Percentiles rank a stretch among this genome's conserved stretches.
Conservation (phyloP, 2,113 vertebrate species). For the Grus americana region DNA sequence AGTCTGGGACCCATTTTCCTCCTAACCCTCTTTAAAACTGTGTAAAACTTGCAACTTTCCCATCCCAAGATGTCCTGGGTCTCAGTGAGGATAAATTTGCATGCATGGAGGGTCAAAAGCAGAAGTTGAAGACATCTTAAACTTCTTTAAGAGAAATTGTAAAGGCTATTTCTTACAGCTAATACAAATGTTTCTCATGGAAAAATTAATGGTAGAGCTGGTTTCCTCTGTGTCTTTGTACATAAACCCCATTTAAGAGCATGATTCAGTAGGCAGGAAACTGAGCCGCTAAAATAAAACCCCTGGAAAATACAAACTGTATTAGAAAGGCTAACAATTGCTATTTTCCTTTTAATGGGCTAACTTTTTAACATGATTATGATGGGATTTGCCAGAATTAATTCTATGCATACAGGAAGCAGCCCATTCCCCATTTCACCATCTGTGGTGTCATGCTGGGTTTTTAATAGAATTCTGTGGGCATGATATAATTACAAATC, state of each 20-base stretch:
- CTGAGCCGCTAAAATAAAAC: constrained; percentile 40
- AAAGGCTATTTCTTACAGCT: neutral
- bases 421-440: constrained; percentile 36
- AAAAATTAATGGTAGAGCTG: neutral
- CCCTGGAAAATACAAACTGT: neutral
- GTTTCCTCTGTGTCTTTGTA: constrained; percentile 29
- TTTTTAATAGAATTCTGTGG: constrained; percentile 49
- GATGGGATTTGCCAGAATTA: constrained; percentile 37
- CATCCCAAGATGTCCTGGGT: neutral
- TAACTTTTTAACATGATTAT: neutral
- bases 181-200: neutral
- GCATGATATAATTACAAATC: constrained; percentile 37
- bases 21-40: neutral
- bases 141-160: neutral
- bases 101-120: neutral
- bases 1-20: neutral
- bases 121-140: neutral
- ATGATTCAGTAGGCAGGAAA: constrained; percentile 22
- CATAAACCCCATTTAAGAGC: neutral
- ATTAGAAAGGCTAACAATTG: constrained; percentile 28
- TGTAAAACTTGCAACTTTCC: neutral
- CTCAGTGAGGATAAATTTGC: neutral
- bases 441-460: constrained; percentile 3
- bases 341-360: constrained; percentile 41
- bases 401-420: neutral